These are phyloP conservation scores for Acipenser oxyrinchus DNA, from an alignment of 2,797 vertebrate genomes.

Conservation along the genomic window DNA sequence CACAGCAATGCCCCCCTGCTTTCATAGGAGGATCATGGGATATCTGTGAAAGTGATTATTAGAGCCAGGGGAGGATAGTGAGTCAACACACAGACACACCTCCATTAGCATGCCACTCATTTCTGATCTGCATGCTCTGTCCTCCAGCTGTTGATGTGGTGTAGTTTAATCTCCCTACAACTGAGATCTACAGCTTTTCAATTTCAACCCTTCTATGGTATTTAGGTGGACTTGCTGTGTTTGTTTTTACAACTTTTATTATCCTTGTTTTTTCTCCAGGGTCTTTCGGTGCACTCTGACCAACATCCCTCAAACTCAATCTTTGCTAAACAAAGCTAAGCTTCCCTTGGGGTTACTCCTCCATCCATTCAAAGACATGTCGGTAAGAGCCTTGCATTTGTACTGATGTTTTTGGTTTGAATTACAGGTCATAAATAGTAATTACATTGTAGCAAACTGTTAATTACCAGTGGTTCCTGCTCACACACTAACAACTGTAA, in stretches of 20 bases:
- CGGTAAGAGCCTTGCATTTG: constrained; percentile 58
- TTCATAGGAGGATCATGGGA: too few species aligned
- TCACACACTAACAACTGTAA: too few species aligned
- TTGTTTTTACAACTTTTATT: background rate
- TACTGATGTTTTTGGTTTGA: too few species aligned
- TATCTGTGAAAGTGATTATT: too few species aligned
- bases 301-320: constrained; percentile 92
- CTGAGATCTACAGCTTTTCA: too few species aligned
- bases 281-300: constrained; percentile 88
- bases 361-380: constrained; percentile 95
- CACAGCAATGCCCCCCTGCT: background rate
- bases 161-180: too few species aligned
- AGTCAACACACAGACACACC: background rate
- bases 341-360: constrained; percentile 90
- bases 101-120: too few species aligned
- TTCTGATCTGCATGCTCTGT: too few species aligned
- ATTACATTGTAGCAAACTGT: too few species aligned
- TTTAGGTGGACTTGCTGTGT: background rate
- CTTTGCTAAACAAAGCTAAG: constrained; percentile 93
- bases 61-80: background rate
- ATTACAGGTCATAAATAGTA: too few species aligned
- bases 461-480: too few species aligned
- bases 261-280: constrained; percentile 43
- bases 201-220: background rate
- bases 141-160: too few species aligned